Base-by-base conservation (phyloP, 2,888 invertebrate genomes). In the Lithophane leautieri region DNA sequence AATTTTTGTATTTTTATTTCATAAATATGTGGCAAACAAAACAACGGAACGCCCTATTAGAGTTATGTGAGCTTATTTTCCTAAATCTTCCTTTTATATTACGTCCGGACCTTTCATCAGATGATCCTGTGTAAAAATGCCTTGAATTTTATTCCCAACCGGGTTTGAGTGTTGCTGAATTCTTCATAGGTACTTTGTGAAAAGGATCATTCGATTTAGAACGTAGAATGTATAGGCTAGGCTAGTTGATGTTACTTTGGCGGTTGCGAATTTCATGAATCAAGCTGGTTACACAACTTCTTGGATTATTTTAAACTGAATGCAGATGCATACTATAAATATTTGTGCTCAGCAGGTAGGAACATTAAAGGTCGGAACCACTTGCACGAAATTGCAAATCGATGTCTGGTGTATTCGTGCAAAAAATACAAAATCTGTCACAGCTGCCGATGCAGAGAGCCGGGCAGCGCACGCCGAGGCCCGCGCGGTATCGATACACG, bases 311-410 rank as follows among this genome's bases (percentile, higher is more conserved):
- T 69, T 9, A 47, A 44, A 75, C 62, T 65, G 22, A 70, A 67
- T 72, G 70, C 63, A 81, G 82, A 70, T 69, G 73, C 42, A 68
- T 34, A 65, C 50, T 61, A 54, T 40, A 71, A 73, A 73, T 65
- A 75, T 71, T 61, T n/a, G 34, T 47, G 52, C 66, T 70, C 69
- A 76, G 83, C 88, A 88, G 87, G 82, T 88, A 86, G 70, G 40
- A 71, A 73, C 60, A 87, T 73, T 79, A 85, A 79, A 85, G 76
- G 70, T 86, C 75, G 79, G 87, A 83, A 84, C 80, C 85, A 89
- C 85, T 90, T 87, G 88, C 82, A 90, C 89, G 89, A 91, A 92
- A 94, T 93, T 94, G 93, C 93, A 92, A 94, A 94, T 92, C 92
- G 92, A 91, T 91, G 92, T 91, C 88, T 89, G 90, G 82, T 78